Base-by-base conservation (phyloP, 2,113 vertebrate species). In the Papio anubis region DNA sequence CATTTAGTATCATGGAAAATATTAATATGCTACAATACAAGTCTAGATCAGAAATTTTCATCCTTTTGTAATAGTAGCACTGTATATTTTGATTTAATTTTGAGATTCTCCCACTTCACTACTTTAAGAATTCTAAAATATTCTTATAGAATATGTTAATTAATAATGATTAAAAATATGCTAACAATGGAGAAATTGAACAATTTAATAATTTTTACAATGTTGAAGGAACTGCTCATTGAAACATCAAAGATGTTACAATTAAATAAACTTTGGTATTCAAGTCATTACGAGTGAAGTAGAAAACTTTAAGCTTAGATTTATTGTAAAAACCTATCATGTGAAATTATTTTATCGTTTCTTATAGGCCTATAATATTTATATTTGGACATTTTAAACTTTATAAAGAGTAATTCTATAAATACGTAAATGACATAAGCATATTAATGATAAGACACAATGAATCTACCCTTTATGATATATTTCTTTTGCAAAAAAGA, bases 281-380 rank as follows among this genome's bases (percentile, higher is more conserved):
- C 70, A 85, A 64, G 27, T 76, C 11, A 55, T 75, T 91, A 17
- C 43, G 96, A 92, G 21, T 68, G 1, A 81, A 72, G 84, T 89
- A 95, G 38, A 13, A 96, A 81, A 90, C 52, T 78, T 9, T 64
- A 43, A 86, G 48, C 45, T 80, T 82, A 32, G 8, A 48, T 40
- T 76, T 55, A 11, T 92, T 80, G 8, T 83, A 66, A 89, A 97
- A 85, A 72, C 38, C 2, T 64, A 70, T 50, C 12, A 66, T 88
- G 88, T 94, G 32, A 89, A 97, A 92, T 64, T 80, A 76, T 78
- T 52, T 94, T 78, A 72, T 45, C 89, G 17, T 93, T 78, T 17
- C 8, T 85, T 70, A 70, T 75, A 72, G 84, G 3, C 25, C 70
- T 10, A n/a, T 38, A 45, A 4, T 80, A 35, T 76, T 92, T 84